Percentiles rank a stretch among this genome's conserved stretches.
Conservation (phyloP, 2,888 invertebrate genomes). For the Ceraclea dissimilis region DNA sequence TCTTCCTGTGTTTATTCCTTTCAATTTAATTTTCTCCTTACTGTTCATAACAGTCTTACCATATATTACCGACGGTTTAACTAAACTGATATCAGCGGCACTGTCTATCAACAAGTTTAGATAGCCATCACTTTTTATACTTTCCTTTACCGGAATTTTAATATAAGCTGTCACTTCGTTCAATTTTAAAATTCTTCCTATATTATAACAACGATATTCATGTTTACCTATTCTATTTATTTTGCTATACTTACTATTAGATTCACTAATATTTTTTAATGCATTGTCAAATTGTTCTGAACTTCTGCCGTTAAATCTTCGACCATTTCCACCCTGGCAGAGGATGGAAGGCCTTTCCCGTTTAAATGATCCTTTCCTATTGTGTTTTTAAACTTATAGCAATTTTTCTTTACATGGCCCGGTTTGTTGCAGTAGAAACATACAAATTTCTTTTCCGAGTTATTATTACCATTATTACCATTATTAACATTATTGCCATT, state of each 20-base stretch:
- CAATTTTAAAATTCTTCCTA: slow-evolving; percentile 1
- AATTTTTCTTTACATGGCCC: not conserved
- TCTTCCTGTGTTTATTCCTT: not conserved
- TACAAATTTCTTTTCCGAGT: not conserved
- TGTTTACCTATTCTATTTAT: no score
- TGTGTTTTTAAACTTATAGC: not conserved
- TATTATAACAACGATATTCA: no score
- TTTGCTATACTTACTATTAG: no score
- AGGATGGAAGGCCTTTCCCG: not conserved
- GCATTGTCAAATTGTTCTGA: no score
- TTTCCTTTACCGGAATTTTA: slow-evolving; percentile 1
- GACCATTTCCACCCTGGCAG: not conserved
- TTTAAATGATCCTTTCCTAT: not conserved
- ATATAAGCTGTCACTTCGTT: slow-evolving; percentile 1
- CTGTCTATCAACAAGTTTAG: not conserved
- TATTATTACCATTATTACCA: not conserved
- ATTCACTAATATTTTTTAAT: not conserved
- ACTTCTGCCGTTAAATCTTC: not conserved
- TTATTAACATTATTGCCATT: not conserved
- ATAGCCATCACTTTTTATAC: not conserved
- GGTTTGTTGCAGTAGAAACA: not conserved
- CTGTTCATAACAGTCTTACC: not conserved
- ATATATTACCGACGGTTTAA: not conserved
- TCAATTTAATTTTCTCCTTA: not conserved
- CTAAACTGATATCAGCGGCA: not conserved